Percentiles rank a stretch among this genome's conserved stretches.
phyloP scores from a whole-genome alignment of 35 echinoderm and acorn worm species.

The Amphiura filiformis region DNA sequence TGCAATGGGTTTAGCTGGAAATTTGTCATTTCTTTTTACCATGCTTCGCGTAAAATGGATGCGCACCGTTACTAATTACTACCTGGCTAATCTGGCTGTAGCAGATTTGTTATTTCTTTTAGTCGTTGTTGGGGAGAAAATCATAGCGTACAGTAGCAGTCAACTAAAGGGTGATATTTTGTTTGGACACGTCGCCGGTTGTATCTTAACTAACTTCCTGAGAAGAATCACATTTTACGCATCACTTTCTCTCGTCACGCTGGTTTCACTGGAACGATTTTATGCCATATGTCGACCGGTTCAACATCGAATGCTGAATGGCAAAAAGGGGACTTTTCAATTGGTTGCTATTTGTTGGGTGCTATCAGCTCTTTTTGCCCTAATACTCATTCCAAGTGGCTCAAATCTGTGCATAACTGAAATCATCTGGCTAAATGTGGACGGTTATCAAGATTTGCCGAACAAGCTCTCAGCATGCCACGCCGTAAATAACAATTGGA shows the following conservation, averaged over 20 bases:
- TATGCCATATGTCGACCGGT: slow-evolving; percentile 67
- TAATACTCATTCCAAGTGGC: slow-evolving; percentile 24
- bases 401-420: slow-evolving; percentile 1
- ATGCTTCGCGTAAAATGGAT: slow-evolving; percentile 50
- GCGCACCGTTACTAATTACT: slow-evolving; percentile 70
- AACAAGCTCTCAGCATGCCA: not conserved
- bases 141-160: slow-evolving; percentile 5
- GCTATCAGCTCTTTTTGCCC: slow-evolving; percentile 1
- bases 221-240: slow-evolving; percentile 45
- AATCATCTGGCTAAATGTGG: slow-evolving; percentile 41
- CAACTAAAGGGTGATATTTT: slow-evolving; percentile 24
- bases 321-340: slow-evolving; percentile 31
- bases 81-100: slow-evolving; percentile 57
- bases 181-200: slow-evolving; percentile 35
- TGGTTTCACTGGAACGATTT: slow-evolving; percentile 47
- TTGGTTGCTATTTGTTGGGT: slow-evolving; percentile 18
- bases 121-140: slow-evolving; percentile 32
- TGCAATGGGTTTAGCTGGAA: slow-evolving; percentile 46
- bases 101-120: slow-evolving; percentile 59
- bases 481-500: not conserved
- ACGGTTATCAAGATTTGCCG: slow-evolving; percentile 27
- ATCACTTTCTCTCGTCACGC: slow-evolving; percentile 44
- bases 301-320: slow-evolving; percentile 39
- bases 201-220: slow-evolving; percentile 22
- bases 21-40: slow-evolving; percentile 47